Evolutionary conservation across 2,888 invertebrate genomes (phyloP), one percentile per base, ranked within the genome.

Genomic region (Eristalinus sepulchralis): DNA sequence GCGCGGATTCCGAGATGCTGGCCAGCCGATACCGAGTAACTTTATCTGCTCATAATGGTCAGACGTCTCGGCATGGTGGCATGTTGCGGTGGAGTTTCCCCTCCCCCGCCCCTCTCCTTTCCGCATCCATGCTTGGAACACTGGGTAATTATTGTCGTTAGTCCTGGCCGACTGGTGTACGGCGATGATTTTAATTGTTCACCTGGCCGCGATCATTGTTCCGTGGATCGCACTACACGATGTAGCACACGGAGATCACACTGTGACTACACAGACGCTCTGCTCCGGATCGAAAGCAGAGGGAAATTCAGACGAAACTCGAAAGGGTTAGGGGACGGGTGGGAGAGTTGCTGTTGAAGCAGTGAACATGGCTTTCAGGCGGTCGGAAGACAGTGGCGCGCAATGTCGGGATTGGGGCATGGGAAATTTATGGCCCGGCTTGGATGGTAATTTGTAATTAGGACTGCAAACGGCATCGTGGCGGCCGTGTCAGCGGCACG

Each of bases 361-460:
- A 17, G 47, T 77, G 72, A 68, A 72, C 81, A 78, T 77, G 81
- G 77, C 77, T 72, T 68, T 33, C 70, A 73, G 73, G 81, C 63
- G 67, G 68, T 24, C 47, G 60, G 64, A 53, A 22, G 64, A 72
- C 64, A 73, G 59, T 17, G 63, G 63, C 9, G 8, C 53, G 24
- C n/a, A n/a, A 72, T 78, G 77, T 77, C 71, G 24, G 59, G 60
- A 73, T 66, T 64, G 81, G 80, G 39, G 70, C 68, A 77, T 85
- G 85, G 31, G 60, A 82, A 73, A 82, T 85, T 85, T 81, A 85
- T 85, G 81, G 77, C 72, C 77, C 33, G 68, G 73, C 85, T 73
- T 59, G 72, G 73, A 85, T 85, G 82, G 85, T 85, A 82, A 85
- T 85, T 85, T 85, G 85, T 85, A 85, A 85, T 85, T 85, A 81